Percentiles rank a stretch among this genome's conserved stretches.
These are phyloP conservation scores for Phytoseiulus persimilis DNA, from an alignment of 2,888 invertebrate species.

Conservation along the genomic window DNA sequence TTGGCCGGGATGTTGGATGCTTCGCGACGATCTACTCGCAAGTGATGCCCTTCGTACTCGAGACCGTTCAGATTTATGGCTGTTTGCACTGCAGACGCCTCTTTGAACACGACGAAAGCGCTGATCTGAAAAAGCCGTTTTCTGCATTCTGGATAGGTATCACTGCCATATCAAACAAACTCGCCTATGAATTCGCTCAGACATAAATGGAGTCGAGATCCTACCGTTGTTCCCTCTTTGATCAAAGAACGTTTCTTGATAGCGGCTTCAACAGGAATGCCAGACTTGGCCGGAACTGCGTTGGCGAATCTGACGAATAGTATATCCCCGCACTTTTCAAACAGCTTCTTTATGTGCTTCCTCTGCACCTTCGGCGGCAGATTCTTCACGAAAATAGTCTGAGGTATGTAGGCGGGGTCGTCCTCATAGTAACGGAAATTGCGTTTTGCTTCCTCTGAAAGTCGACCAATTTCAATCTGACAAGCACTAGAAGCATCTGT, in stretches of 20 bases:
- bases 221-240: constrained; percentile 22
- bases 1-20: neutral
- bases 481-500: too few species aligned
- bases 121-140: neutral
- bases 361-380: neutral
- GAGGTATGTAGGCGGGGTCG: constrained; percentile 17
- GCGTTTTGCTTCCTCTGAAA: neutral
- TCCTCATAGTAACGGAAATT: constrained; percentile 31
- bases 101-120: constrained; percentile 9
- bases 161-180: too few species aligned
- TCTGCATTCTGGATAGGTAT: neutral
- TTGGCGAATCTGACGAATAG: constrained; percentile 11
- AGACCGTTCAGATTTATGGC: neutral
- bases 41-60: constrained; percentile 22
- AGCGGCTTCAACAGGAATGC: constrained; percentile 8
- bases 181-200: too few species aligned
- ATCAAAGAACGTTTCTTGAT: constrained; percentile 21
- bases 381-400: constrained; percentile 25
- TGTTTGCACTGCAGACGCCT: neutral
- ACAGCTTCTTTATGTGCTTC: constrained; percentile 21
- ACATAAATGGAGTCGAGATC: too few species aligned
- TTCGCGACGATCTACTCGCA: constrained; percentile 18
- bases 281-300: constrained; percentile 5
- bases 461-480: too few species aligned
- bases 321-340: constrained; percentile 22